phyloP scores from a whole-genome alignment of 2,797 vertebrate species.

The Okamejei kenojei region DNA sequence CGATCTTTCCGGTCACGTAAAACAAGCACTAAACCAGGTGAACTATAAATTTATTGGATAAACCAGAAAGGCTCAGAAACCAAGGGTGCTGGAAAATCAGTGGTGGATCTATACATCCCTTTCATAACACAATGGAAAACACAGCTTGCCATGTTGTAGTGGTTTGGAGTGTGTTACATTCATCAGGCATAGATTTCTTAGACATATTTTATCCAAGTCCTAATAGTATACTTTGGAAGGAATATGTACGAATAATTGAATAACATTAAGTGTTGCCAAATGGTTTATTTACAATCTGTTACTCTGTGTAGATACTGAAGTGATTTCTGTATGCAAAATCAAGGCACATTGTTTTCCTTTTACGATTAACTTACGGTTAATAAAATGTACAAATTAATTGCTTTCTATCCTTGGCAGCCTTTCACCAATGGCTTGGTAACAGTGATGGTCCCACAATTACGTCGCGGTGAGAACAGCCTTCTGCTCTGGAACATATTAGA shows the following conservation, averaged over 20 bases:
- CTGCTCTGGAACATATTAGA: slow-evolving; percentile 87
- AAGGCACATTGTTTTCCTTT: neutral
- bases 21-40: too few relatives aligned
- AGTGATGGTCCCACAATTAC: slow-evolving; percentile 92
- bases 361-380: neutral
- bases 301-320: neutral
- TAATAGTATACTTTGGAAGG: neutral
- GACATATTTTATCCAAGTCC: too few relatives aligned
- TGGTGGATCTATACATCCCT: neutral
- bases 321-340: neutral
- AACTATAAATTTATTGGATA: neutral
- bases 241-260: neutral
- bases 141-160: neutral
- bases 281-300: neutral
- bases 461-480: slow-evolving; percentile 82
- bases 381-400: neutral
- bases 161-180: too few relatives aligned
- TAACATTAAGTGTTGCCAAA: neutral
- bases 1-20: too few relatives aligned
- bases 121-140: neutral
- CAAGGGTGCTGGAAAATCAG: neutral
- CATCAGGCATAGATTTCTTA: neutral
- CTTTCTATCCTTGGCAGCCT: slow-evolving; percentile 59
- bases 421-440: slow-evolving; percentile 91
- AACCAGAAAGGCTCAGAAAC: too few relatives aligned